A percentile compares a stretch with the other conserved stretches of the same genome.
phyloP scores from a whole-genome alignment of 2,888 invertebrate species.

The Cabera pusaria region DNA sequence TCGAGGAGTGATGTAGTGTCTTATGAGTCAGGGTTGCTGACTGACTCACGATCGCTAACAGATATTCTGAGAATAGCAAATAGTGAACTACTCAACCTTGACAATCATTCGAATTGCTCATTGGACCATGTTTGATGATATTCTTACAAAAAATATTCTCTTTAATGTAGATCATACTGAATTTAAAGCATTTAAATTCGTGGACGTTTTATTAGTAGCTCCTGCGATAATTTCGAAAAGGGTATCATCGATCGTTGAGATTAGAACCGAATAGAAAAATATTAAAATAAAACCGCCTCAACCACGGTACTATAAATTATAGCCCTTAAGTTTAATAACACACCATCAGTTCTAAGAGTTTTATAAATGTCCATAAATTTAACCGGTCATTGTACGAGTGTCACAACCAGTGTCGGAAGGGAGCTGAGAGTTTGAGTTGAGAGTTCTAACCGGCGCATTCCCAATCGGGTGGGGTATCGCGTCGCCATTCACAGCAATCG shows the following conservation, averaged over 20 bases:
- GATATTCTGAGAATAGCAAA: slow-evolving; percentile 72
- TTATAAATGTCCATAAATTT: slow-evolving; percentile 56
- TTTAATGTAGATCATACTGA: neutral
- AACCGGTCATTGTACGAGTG: slow-evolving; percentile 52
- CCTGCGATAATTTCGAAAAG: no score
- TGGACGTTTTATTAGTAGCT: no score
- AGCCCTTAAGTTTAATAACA: slow-evolving; percentile 25
- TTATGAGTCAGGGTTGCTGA: slow-evolving; percentile 47
- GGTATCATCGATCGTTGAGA: slow-evolving; percentile 1
- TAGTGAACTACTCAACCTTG: no score
- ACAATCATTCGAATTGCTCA: slow-evolving; percentile 47
- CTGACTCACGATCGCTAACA: slow-evolving; percentile 71
- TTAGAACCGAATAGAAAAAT: slow-evolving; percentile 9
- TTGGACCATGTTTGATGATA: slow-evolving; percentile 26
- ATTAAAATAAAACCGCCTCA: slow-evolving; percentile 14
- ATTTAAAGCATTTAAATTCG: no score
- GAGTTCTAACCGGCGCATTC: slow-evolving; percentile 43
- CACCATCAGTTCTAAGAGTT: slow-evolving; percentile 38
- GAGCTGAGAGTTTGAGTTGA: no score
- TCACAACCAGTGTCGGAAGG: slow-evolving; percentile 46
- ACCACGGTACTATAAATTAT: slow-evolving; percentile 19
- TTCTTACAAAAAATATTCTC: no score
- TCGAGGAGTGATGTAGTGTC: slow-evolving; percentile 61
- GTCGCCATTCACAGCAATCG: slow-evolving; percentile 49
- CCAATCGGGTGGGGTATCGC: slow-evolving; percentile 49